These are phyloP conservation scores for Polyploca ridens DNA, from an alignment of 2,888 invertebrate genomes.

Conservation along the genomic window DNA sequence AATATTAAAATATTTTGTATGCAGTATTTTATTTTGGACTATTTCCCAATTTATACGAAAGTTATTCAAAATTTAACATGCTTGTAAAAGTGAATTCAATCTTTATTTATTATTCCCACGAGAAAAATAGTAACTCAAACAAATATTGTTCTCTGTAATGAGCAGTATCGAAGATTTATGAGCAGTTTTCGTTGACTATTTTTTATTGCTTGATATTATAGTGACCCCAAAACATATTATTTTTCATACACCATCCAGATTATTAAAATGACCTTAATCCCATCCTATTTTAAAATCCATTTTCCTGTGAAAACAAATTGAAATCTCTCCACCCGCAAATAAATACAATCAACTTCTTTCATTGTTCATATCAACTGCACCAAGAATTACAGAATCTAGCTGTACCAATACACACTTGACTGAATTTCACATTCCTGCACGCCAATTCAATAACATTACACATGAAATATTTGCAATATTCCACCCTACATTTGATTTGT, in stretches of 20 bases:
- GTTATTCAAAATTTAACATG: no score
- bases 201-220: not conserved
- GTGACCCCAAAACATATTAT: not conserved
- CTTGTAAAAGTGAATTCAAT: no score
- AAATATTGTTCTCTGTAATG: not conserved
- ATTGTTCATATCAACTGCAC: not conserved
- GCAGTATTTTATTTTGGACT: no score
- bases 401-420: constrained; percentile 2
- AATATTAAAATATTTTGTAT: no score
- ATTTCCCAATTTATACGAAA: no score
- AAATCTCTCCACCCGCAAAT: no score
- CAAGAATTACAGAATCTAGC: not conserved
- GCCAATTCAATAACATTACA: constrained; percentile 5
- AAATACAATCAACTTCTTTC: not conserved
- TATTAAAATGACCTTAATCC: no score
- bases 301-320: no score
- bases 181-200: no score
- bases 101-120: not conserved
- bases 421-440: constrained; percentile 7
- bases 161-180: not conserved
- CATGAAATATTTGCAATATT: constrained; percentile 1
- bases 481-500: not conserved
- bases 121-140: no score
- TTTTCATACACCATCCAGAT: no score
- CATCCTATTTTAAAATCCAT: no score